Percentiles rank a stretch among this genome's conserved stretches.
Conservation (phyloP, 2,888 invertebrate genomes). For the Cyaniris semiargus region DNA sequence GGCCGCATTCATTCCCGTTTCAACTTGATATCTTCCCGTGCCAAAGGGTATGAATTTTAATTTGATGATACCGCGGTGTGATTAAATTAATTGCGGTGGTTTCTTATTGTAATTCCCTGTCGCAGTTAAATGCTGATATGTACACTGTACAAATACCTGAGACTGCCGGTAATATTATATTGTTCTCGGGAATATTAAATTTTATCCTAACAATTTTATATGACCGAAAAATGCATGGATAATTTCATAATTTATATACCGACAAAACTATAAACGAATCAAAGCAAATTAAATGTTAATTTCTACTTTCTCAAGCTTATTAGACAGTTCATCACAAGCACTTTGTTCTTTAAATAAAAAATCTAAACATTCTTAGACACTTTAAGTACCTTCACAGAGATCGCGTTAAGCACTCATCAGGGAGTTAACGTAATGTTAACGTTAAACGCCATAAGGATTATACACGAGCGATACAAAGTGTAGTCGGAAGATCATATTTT, state of each 20-base stretch:
- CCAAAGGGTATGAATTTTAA: constrained; percentile 72
- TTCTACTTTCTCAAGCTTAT: no score
- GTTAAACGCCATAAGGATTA: constrained; percentile 25
- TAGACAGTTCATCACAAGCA: no score
- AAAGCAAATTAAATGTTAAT: no score
- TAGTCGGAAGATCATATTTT: constrained; percentile 50
- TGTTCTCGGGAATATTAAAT: no score
- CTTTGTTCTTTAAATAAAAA: no score
- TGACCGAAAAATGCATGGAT: no score
- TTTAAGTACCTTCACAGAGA: neutral
- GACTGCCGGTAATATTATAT: neutral
- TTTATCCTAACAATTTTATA: no score
- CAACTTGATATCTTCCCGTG: constrained; percentile 71
- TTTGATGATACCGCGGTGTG: constrained; percentile 67
- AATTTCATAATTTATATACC: no score
- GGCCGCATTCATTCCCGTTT: constrained; percentile 72
- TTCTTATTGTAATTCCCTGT: constrained; percentile 32
- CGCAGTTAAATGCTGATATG: neutral
- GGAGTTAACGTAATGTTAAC: neutral
- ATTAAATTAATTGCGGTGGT: constrained; percentile 67
- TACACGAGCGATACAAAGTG: constrained; percentile 39
- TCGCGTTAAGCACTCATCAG: neutral
- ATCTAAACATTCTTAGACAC: no score
- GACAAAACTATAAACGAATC: no score
- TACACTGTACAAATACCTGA: neutral